Percentiles rank a stretch among this genome's conserved stretches.
These are phyloP conservation scores for Ictalurus furcatus DNA, from an alignment of 2,113 vertebrate species.

Conservation along the genomic window DNA sequence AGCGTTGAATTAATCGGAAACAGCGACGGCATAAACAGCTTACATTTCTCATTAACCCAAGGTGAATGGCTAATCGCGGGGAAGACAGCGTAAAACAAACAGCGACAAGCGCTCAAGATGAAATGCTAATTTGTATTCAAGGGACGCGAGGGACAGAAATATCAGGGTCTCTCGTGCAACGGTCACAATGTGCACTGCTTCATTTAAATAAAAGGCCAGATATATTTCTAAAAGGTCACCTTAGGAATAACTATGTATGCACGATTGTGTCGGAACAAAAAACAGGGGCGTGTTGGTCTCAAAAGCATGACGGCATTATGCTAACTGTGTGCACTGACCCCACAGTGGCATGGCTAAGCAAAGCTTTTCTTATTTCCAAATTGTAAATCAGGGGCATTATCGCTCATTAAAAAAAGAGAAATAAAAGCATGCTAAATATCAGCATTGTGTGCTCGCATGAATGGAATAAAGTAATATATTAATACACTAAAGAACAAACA, in stretches of 20 bases:
- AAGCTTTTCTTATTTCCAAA: slow-evolving; percentile 3
- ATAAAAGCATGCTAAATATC: slow-evolving; percentile 13
- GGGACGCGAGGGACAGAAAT: background rate
- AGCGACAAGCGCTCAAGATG: slow-evolving; percentile 23
- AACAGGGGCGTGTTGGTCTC: background rate
- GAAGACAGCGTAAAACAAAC: slow-evolving; percentile 51
- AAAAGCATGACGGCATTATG: slow-evolving; percentile 10
- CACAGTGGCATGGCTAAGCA: background rate
- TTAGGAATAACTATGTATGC: slow-evolving; percentile 13
- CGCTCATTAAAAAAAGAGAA: slow-evolving; percentile 19
- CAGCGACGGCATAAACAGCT: slow-evolving; percentile 47
- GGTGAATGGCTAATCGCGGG: slow-evolving; percentile 49
- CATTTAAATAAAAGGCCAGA: slow-evolving; percentile 3
- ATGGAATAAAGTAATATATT: background rate
- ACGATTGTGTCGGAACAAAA: background rate
- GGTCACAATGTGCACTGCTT: slow-evolving; percentile 19
- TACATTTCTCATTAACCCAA: slow-evolving; percentile 59
- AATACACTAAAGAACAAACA: background rate
- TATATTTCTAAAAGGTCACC: slow-evolving; percentile 20
- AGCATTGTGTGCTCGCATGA: background rate
- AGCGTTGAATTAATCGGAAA: slow-evolving; percentile 52
- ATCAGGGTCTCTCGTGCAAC: background rate
- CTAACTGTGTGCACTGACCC: slow-evolving; percentile 20
- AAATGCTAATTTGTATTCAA: slow-evolving; percentile 38
- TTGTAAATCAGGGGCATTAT: slow-evolving; percentile 14